phyloP scores from a whole-genome alignment of 2,888 invertebrate genomes.

The Chelonus formosanus region DNA sequence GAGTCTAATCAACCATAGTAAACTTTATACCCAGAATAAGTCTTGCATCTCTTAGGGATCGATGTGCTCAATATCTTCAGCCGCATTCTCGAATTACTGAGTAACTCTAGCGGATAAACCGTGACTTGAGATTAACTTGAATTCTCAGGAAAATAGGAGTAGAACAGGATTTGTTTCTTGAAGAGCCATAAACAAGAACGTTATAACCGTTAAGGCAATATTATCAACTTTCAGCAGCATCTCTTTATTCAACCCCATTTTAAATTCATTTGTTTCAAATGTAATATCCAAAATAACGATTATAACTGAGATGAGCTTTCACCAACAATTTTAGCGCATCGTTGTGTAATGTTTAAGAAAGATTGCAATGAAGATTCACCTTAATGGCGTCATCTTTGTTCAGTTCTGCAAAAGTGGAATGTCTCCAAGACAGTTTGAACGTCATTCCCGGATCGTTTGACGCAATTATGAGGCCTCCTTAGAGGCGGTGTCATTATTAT shows the following conservation, averaged over 20 bases:
- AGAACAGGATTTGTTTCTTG: conserved; percentile 33
- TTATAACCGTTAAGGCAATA: conserved; percentile 23
- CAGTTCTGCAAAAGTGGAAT: background rate
- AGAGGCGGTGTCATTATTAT: background rate
- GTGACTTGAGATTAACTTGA: conserved; percentile 44
- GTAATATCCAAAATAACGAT: background rate
- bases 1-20: conserved; percentile 14
- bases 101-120: conserved; percentile 35
- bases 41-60: background rate
- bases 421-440: background rate
- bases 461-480: background rate
- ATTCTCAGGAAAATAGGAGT: background rate
- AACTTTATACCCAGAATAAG: conserved; percentile 1
- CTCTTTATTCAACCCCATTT: background rate
- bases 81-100: conserved; percentile 43
- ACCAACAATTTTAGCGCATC: too few relatives aligned
- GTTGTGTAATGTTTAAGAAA: too few relatives aligned
- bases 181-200: conserved; percentile 37
- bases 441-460: background rate
- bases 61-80: background rate
- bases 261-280: conserved; percentile 11
- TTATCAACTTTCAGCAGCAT: background rate
- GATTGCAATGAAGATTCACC: too few relatives aligned
- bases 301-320: too few relatives aligned
- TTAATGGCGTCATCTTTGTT: background rate